Conservation (phyloP, 2,113 vertebrate species). For the Pipra filicauda region DNA sequence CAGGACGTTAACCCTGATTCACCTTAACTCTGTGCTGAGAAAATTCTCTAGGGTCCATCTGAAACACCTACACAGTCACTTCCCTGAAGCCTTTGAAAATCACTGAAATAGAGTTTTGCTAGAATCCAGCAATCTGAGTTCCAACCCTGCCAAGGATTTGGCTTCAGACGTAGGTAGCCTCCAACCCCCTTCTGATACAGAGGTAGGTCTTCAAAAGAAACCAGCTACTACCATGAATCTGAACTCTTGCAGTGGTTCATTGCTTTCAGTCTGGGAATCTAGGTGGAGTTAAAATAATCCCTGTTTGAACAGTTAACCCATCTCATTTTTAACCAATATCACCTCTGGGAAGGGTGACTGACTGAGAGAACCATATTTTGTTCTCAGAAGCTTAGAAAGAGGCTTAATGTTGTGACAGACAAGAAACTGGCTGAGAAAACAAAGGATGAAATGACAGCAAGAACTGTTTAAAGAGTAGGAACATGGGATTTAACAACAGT, state of each 20-base stretch:
- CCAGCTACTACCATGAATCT: not conserved
- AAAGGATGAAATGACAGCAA: not conserved
- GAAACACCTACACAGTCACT: not conserved
- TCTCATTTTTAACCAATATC: not conserved
- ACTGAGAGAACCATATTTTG: not conserved
- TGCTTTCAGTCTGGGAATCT: not conserved
- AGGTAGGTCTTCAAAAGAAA: not conserved
- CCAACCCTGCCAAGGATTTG: not conserved
- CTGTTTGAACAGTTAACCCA: not conserved
- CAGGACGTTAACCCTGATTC: not conserved
- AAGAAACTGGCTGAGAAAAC: not conserved
- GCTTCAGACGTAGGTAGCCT: not conserved
- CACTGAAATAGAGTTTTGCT: not conserved
- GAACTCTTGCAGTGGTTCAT: not conserved
- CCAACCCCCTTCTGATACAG: not conserved
- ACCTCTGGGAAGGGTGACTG: not conserved
- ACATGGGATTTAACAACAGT: not conserved
- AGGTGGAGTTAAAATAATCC: not conserved
- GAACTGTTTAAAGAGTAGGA: not conserved
- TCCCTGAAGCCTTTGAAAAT: not conserved
- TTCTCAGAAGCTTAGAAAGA: not conserved
- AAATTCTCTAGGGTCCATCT: not conserved
- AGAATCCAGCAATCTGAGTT: not conserved
- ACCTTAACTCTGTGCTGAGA: not conserved
- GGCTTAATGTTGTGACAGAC: not conserved